phyloP scores from a whole-genome alignment of 2,113 vertebrate species.

The Petromus typicus region DNA sequence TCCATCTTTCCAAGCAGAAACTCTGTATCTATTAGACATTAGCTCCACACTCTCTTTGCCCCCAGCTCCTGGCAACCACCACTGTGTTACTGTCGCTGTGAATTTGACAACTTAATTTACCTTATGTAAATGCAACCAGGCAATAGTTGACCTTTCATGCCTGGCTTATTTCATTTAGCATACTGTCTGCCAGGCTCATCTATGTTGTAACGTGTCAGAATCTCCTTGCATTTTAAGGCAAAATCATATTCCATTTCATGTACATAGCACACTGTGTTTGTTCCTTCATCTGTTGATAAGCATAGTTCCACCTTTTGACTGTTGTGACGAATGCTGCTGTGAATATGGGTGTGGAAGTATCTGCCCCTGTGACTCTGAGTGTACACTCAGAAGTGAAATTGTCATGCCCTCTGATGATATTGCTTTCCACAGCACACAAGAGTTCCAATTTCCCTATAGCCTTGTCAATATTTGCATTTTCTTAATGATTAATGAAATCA shows the following conservation, averaged over 20 bases:
- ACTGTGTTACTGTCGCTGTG: neutral
- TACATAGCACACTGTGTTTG: neutral
- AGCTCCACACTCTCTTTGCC: neutral
- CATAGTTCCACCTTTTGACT: neutral
- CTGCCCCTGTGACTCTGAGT: neutral
- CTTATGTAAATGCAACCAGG: neutral
- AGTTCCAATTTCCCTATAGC: neutral
- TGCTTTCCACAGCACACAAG: neutral
- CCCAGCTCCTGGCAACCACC: neutral
- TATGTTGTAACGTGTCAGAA: neutral
- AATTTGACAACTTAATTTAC: neutral
- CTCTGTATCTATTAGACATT: neutral
- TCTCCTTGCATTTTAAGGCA: neutral
- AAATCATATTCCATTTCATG: neutral
- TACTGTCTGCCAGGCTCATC: neutral
- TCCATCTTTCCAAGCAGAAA: neutral
- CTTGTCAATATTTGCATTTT: neutral
- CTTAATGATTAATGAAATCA: too few species aligned
- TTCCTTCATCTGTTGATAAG: neutral
- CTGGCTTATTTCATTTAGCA: neutral
- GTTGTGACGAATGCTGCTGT: neutral
- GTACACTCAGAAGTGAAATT: neutral
- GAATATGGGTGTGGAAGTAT: neutral
- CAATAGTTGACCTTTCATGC: neutral
- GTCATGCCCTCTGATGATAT: neutral